Evolutionary conservation across 2,888 invertebrate genomes (phyloP).

Genomic region (Pasiphila rectangulata): DNA sequence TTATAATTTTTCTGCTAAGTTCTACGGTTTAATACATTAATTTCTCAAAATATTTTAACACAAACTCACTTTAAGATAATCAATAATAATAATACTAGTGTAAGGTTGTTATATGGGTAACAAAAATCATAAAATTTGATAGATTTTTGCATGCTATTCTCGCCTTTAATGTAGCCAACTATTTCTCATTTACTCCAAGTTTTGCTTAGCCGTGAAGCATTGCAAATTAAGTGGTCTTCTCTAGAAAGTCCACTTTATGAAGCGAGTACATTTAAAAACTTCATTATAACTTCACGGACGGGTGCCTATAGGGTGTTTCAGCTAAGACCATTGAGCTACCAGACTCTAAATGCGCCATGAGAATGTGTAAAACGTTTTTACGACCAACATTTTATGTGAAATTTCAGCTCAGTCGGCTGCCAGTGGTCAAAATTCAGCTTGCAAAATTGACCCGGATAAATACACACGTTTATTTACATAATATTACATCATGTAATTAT

Average conservation of each 20-base stretch:
- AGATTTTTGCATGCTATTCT: neutral
- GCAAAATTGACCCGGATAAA: no score
- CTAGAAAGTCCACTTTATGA: constrained; percentile 53
- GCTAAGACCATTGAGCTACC: constrained; percentile 13
- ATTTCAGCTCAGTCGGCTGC: no score
- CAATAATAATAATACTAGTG: no score
- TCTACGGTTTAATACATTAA: no score
- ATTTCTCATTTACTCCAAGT: constrained; percentile 28
- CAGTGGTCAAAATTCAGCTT: no score
- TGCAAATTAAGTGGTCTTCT: constrained; percentile 60
- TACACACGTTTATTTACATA: no score
- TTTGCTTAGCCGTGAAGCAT: constrained; percentile 35
- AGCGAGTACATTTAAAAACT: constrained; percentile 63
- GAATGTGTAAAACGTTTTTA: neutral
- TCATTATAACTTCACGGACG: constrained; percentile 58
- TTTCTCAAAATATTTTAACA: no score
- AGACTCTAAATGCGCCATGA: neutral
- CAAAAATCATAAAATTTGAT: neutral
- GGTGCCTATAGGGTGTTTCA: constrained; percentile 34
- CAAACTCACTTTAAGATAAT: no score
- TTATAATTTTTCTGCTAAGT: no score
- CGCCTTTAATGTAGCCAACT: constrained; percentile 9
- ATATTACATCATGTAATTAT: no score
- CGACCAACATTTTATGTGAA: no score
- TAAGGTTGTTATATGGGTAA: no score